Conservation (phyloP, 2,888 invertebrate genomes). For the Lysandra bellargus region DNA sequence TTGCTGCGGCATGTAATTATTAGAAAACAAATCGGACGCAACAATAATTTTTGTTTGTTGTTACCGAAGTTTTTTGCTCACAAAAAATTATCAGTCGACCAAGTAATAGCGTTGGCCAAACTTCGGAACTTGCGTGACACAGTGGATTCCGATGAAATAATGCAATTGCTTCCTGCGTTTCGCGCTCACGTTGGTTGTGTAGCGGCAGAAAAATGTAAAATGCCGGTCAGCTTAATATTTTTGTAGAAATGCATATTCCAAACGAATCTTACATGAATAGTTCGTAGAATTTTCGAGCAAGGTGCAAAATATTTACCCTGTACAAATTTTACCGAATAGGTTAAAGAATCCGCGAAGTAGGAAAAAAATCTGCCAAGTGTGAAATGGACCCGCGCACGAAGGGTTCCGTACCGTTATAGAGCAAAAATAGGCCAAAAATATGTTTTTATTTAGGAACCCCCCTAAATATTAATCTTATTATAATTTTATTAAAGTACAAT, state of each 20-base stretch:
- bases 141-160: slow-evolving; percentile 52
- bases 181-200: slow-evolving; percentile 39
- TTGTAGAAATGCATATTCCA: not conserved
- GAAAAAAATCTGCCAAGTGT: not conserved
- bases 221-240: not conserved
- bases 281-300: not conserved
- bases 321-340: not conserved
- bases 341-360: not conserved
- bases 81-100: slow-evolving; percentile 38
- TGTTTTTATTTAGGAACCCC: no score
- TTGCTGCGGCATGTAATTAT: slow-evolving; percentile 7
- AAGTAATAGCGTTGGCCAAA: slow-evolving; percentile 53
- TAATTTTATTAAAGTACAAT: no score
- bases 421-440: no score
- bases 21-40: slow-evolving; percentile 32
- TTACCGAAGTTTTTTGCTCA: slow-evolving; percentile 35
- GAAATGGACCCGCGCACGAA: no score
- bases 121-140: slow-evolving; percentile 61
- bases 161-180: slow-evolving; percentile 54
- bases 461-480: no score
- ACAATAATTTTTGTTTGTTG: slow-evolving; percentile 33
- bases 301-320: not conserved
- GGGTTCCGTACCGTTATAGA: no score
- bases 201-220: not conserved
- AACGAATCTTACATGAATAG: not conserved